Conservation (phyloP, 2,888 invertebrate genomes). For the Erebia palarica region DNA sequence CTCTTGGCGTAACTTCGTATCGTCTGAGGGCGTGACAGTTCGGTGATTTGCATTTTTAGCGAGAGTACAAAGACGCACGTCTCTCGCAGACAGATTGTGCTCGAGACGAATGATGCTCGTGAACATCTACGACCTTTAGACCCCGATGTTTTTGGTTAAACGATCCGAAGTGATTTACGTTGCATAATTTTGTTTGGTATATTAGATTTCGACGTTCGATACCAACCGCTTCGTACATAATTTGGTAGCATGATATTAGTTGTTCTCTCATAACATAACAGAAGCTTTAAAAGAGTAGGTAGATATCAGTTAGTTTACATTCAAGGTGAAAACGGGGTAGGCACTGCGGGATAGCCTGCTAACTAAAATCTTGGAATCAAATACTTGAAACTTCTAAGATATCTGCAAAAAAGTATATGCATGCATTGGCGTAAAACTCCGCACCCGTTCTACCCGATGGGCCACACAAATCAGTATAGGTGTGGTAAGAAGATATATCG, state of each 20-base stretch:
- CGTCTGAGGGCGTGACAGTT: constrained; percentile 70
- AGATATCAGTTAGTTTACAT: too few species aligned
- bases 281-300: too few species aligned
- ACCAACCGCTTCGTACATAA: background rate
- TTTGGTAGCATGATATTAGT: background rate
- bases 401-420: too few species aligned
- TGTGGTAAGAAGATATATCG: too few species aligned
- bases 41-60: constrained; percentile 80
- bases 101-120: constrained; percentile 69
- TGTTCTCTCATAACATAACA: background rate
- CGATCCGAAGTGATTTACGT: constrained; percentile 19
- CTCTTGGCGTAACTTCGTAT: constrained; percentile 48
- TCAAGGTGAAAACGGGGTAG: too few species aligned
- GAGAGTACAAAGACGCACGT: constrained; percentile 75
- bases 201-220: background rate
- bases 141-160: constrained; percentile 23
- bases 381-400: too few species aligned
- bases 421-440: too few species aligned
- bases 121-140: constrained; percentile 40
- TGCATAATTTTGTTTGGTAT: constrained; percentile 10
- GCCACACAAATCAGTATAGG: too few species aligned
- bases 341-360: too few species aligned
- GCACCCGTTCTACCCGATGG: too few species aligned
- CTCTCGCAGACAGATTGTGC: constrained; percentile 70
- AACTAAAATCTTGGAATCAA: too few species aligned